Base-by-base conservation (phyloP, 37 sponge, comb jelly and placozoan species). In the Mnemiopsis leidyi region DNA sequence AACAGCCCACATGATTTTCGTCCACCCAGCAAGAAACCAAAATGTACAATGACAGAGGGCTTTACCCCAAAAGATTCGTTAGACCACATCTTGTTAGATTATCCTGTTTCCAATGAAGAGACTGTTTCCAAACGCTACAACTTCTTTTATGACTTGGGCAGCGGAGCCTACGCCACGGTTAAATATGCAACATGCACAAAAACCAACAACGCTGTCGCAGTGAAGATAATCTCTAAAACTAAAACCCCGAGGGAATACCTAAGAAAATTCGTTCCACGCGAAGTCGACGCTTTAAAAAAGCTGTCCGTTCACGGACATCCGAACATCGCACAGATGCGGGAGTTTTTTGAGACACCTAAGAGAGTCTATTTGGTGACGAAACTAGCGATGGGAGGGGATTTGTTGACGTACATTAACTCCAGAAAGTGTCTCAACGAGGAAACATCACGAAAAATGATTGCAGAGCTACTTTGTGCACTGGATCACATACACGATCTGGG, bases 111-210 rank as follows among this genome's bases (percentile, higher is more conserved):
- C 24, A 40, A 33, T 38, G 90, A 85, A 26, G 61, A 38, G 0
- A 40, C 24, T 39, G 32, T 85, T 26, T 40, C 90, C n/a, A 85
- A 85, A n/a, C 90, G 90, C 20, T 85, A 85, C 48, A 40, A 35
- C 25, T 85, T 85, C 25, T 85, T n/a, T 61, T 26, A 85, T 39
- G 90, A 85, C 36, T 39, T 96, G 24, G 98, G 98, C 23, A 95
- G 82, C 9, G 98, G 98, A 23, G 95, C 97, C 24, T 98, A 98
- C 76, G 98, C 94, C 69, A 96, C 96, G 79, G 98, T 98, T 88
- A 96, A 96, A 69, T 69, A 68, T 18, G 96, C 96, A 18, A 95
- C 23, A 2, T 85, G 90, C 61, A 5, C 29, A 0, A 39, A 39
- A 40, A 85, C 40, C 39, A 40, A 40, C 26, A 7, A 40, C 48